Evolutionary conservation across 2,888 invertebrate genomes (phyloP).

Genomic region (Eupithecia vulgata): DNA sequence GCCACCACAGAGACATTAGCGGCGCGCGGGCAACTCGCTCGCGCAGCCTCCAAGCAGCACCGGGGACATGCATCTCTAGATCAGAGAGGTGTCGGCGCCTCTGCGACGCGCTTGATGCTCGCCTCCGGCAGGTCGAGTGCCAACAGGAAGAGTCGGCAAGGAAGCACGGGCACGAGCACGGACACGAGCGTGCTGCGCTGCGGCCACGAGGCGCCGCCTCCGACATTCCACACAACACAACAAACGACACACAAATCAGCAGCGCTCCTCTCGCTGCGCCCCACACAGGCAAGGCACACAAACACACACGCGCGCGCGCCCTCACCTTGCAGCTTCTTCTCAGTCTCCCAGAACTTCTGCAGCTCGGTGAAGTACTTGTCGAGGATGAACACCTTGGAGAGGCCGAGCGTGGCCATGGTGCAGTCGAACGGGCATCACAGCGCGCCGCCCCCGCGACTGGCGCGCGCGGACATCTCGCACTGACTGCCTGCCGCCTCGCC

Average conservation of each 20-base stretch:
- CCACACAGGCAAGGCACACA: slow-evolving; percentile 44
- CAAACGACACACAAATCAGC: slow-evolving; percentile 30
- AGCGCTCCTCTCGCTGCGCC: slow-evolving; percentile 33
- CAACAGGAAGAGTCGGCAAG: neutral
- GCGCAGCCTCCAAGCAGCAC: slow-evolving; percentile 1
- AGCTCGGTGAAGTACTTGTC: slow-evolving; percentile 98
- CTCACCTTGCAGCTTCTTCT: slow-evolving; percentile 97
- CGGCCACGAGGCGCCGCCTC: neutral
- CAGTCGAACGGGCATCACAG: slow-evolving; percentile 77
- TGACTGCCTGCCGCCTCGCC: slow-evolving; percentile 34
- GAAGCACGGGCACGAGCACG: no score
- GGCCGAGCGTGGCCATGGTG: slow-evolving; percentile 96
- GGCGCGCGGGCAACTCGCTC: slow-evolving; percentile 37
- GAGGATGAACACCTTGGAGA: slow-evolving; percentile 98
- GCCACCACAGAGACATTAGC: slow-evolving; percentile 38
- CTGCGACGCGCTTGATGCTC: neutral
- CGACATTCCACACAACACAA: slow-evolving; percentile 35
- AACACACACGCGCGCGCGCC: slow-evolving; percentile 45
- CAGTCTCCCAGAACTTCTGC: slow-evolving; percentile 98
- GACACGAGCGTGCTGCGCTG: neutral
- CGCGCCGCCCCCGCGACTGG: slow-evolving; percentile 41
- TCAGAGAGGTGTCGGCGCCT: neutral
- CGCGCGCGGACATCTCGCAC: slow-evolving; percentile 37
- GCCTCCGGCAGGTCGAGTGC: neutral
- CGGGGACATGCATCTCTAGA: neutral